Evolutionary conservation across 2,113 vertebrate genomes (phyloP), one percentile per base, ranked within the genome.

Genomic region (Apaloderma vittatum): DNA sequence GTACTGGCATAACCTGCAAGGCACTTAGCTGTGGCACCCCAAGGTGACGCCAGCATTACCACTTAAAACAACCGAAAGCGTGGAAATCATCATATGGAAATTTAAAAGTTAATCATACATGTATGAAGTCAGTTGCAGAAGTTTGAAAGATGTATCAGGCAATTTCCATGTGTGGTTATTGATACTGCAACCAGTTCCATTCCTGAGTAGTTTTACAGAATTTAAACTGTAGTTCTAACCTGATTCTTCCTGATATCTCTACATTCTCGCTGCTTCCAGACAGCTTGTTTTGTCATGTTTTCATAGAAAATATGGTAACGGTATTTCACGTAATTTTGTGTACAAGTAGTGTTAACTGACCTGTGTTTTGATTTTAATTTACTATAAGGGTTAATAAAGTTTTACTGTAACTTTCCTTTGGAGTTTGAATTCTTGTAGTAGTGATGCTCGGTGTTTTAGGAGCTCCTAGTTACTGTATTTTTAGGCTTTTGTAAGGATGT

Each of bases 381-480:
- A 52, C 76, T 72, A 61, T 58, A 71, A 96, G 85, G n/a, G 61
- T 86, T 88, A 95, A 94, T 97, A 97, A 94, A 97, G 77, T 92
- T 97, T 22, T 89, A 12, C 54, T 87, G 2, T 79, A 87, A 89
- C 70, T 79, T 40, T 94, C 66, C 43, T 88, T 81, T 93, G 88
- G 87, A 93, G 79, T 96, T 91, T 89, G 61, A 72, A 75, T 94
- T 95, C 65, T 94, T 96, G 59, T 62, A 83, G 67, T 71, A 63
- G 65, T 85, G 37, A 66, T 67, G n/a, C n/a, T 66, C 3, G 3
- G 8, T 77, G 18, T 91, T 43, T 49, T 75, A 85, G 85, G 30
- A 36, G 59, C 37, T 93, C 76, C 73, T 61, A 17, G 11, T 73
- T 65, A 20, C 2, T 80, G 11, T 67, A 65, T 80, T 93, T 81